phyloP scores from a whole-genome alignment of 2,797 vertebrate species.

The Nyctibius grandis region DNA sequence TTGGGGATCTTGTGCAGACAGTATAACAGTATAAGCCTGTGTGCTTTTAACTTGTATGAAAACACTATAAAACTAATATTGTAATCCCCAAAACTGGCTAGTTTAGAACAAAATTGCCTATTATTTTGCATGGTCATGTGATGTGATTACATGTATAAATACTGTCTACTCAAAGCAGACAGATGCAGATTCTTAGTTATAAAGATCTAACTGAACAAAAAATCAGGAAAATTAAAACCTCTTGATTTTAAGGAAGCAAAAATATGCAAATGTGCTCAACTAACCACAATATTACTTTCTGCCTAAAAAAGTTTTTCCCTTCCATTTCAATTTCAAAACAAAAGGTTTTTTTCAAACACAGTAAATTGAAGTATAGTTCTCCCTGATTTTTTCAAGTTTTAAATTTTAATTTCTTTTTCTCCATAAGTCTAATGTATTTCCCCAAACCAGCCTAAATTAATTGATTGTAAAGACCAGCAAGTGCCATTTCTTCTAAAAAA shows the following conservation, averaged over 20 bases:
- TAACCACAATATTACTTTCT: background rate
- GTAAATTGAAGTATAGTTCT: background rate
- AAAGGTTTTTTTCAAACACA: rapidly evolving
- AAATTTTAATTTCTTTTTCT: background rate
- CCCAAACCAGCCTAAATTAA: background rate
- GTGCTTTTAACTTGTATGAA: background rate
- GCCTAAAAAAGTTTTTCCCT: rapidly evolving
- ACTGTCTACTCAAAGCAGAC: background rate
- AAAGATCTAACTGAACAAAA: background rate
- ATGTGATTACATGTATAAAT: background rate
- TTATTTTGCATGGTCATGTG: background rate
- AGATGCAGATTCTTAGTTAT: background rate
- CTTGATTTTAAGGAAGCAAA: background rate
- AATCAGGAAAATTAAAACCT: background rate
- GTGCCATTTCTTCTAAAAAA: background rate
- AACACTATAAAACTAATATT: background rate
- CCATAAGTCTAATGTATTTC: background rate
- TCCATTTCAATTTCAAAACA: background rate
- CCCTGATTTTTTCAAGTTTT: background rate
- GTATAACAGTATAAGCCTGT: background rate
- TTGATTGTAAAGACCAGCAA: background rate
- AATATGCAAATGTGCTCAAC: background rate
- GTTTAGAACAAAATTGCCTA: rapidly evolving
- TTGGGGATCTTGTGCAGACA: background rate
- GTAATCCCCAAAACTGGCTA: background rate